A percentile compares a stretch with the other conserved stretches of the same genome.
phyloP scores from a whole-genome alignment of 2,113 vertebrate species.

The Triplophysa dalaica region DNA sequence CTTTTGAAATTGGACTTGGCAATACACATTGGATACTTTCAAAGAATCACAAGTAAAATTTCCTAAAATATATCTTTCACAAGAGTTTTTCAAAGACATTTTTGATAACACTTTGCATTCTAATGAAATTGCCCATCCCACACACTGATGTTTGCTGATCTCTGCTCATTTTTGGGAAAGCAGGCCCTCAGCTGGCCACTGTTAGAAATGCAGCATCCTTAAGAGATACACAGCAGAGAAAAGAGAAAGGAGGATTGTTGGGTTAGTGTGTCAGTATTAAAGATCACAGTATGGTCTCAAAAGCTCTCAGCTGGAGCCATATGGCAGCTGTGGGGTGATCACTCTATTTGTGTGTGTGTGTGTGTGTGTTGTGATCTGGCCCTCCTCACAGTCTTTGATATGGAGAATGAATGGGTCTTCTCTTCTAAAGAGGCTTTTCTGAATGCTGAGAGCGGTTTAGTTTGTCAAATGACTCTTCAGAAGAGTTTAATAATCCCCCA shows the following conservation, averaged over 20 bases:
- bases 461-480: not conserved
- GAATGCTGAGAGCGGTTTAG: constrained; percentile 14
- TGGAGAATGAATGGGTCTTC: constrained; percentile 9
- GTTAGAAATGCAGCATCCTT: not conserved
- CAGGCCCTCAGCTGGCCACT: constrained; percentile 36
- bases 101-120: too few relatives aligned
- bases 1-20: too few relatives aligned
- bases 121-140: too few relatives aligned
- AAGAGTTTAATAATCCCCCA: not conserved
- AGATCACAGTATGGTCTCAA: not conserved
- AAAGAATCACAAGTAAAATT: too few relatives aligned
- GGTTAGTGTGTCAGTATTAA: not conserved
- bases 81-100: too few relatives aligned
- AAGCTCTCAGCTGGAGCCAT: constrained; percentile 16
- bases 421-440: constrained; percentile 15
- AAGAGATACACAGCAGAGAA: not conserved
- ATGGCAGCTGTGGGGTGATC: not conserved
- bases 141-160: not conserved
- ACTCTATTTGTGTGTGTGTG: not conserved
- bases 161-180: constrained; percentile 31
- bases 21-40: too few relatives aligned
- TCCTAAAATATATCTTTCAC: too few relatives aligned
- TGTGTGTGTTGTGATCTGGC: not conserved
- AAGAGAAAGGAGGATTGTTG: not conserved
- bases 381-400: constrained; percentile 5